These are phyloP conservation scores for Buphagus erythrorhynchus DNA, from an alignment of 2,797 vertebrate species.

Conservation along the genomic window DNA sequence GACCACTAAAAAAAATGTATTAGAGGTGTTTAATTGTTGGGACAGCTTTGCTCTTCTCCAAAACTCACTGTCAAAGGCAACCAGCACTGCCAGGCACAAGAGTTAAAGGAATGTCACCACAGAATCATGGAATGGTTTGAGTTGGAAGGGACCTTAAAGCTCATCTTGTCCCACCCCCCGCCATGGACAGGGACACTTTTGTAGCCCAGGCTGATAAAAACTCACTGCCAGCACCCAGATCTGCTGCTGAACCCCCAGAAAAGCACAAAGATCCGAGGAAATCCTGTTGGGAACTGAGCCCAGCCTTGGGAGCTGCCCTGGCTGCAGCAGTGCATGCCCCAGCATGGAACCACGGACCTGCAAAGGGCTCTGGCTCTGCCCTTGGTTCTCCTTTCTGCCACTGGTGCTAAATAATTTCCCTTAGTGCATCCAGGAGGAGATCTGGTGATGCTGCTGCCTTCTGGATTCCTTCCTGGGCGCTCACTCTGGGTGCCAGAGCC, in stretches of 20 bases:
- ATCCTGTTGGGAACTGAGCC: neutral
- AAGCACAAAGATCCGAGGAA: neutral
- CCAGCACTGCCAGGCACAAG: neutral
- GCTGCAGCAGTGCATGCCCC: neutral
- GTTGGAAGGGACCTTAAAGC: neutral
- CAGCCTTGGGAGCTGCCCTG: neutral
- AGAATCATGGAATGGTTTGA: neutral
- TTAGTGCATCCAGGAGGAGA: neutral
- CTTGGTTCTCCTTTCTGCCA: rapidly evolving
- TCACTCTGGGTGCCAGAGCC: neutral
- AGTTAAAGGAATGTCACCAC: neutral
- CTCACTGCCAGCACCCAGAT: neutral
- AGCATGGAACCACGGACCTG: neutral
- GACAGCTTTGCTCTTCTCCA: neutral
- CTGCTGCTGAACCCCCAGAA: neutral
- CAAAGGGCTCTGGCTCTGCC: neutral
- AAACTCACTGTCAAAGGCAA: neutral
- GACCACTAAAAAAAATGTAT: rapidly evolving
- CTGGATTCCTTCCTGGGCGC: neutral
- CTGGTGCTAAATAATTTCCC: neutral
- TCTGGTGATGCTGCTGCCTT: neutral
- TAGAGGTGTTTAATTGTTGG: neutral
- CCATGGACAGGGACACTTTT: neutral
- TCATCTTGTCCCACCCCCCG: neutral
- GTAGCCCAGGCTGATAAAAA: neutral